Evolutionary conservation across 1,140 invertebrate species (phyloP), one percentile per base, ranked within the genome.

Genomic region (Zaprionus gabonicus): DNA sequence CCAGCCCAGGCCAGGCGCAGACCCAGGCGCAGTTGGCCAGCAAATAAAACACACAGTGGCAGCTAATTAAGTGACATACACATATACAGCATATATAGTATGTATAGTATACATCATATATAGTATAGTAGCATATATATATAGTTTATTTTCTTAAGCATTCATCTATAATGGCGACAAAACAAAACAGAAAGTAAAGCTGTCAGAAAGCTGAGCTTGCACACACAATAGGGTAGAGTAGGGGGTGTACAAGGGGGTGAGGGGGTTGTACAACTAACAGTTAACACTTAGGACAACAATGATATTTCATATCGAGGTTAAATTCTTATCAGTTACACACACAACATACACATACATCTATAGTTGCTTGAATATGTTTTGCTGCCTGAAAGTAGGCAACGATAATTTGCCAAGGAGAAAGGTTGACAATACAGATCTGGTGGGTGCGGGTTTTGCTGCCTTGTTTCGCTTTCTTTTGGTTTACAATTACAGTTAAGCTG

Each of bases 231-330:
- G 9, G n/a, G 41, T 7, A 15, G 9, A 31, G 15, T 57, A 46
- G 6, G 6, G 41, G n/a, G n/a, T 38, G 13, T 15, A 38, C 36
- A 38, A 13, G 3, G 36, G 36, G 13, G 36, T 13, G 36, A 9
- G 36, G 6, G 41, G n/a, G 41, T n/a, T 3, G 15, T 17, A 44
- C 41, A 46, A 46, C 41, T 46, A 58, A 34, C 17, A 28, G 15
- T 58, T 86, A 73, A 88, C 81, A 88, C 79, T 90, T 85, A 85
- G 76, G 62, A 90, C 85, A 90, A 90, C 85, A 90, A 82, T 85
- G 85, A 90, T 90, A 90, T 90, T 90, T 90, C 58, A 91, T 91
- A 90, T 90, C 85, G 86, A 90, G 71, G 64, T 85, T 46, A 85
- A 91, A 88, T 82, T 90, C 85, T 82, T 80, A 91, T 51, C 44